Base-by-base conservation (phyloP, 2,113 vertebrate species). In the Herpailurus yagouaroundi region DNA sequence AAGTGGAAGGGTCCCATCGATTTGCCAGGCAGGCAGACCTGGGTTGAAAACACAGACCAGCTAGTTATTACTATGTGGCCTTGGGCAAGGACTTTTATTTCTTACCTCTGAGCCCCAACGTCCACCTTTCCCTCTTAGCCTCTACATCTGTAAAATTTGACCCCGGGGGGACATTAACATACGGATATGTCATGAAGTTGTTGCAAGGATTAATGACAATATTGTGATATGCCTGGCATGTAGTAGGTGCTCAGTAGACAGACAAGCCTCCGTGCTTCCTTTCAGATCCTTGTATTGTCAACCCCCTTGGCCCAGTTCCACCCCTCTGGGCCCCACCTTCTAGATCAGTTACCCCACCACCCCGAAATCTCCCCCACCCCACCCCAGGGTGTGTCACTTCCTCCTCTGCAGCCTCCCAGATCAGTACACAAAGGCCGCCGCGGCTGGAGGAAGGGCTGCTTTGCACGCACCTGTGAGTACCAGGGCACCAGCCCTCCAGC, bases 351-450 rank as follows among this genome's bases (percentile, higher is more conserved):
- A 94, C 96, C 93, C 89, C 63, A 89, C 84, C n/a, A 60, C 13
- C 95, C 80, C 48, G 31, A 63, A 91, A 25, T 71, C 21, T 87
- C 83, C 92, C 45, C 74, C 41, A 77, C 76, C 96, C 86, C 95
- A 93, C 93, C 79, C 94, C 11, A 55, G 97, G 98, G 98, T 1
- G 98, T 98, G 97, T 97, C 98, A 98, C 98, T 98, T 98, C 98
- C 98, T 98, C 92, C 96, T 96, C 90, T 85, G 83, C 19, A 93
- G 81, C 90, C 97, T 95, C 92, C 71, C 52, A 68, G 84, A 97
- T 88, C 95, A 66, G 94, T 88, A 90, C 96, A 97, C 97, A 98
- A 86, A 96, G 89, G 31, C 97, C 63, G 80, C 66, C 0, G 48
- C 96, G 60, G 48, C 95, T 29, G 71, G 86, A 96, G 97, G 97